Percentiles rank a stretch among this genome's conserved stretches.
Evolutionary conservation across 1,140 invertebrate genomes (phyloP).

Genomic region (Macrotrachela quadricornifera): DNA sequence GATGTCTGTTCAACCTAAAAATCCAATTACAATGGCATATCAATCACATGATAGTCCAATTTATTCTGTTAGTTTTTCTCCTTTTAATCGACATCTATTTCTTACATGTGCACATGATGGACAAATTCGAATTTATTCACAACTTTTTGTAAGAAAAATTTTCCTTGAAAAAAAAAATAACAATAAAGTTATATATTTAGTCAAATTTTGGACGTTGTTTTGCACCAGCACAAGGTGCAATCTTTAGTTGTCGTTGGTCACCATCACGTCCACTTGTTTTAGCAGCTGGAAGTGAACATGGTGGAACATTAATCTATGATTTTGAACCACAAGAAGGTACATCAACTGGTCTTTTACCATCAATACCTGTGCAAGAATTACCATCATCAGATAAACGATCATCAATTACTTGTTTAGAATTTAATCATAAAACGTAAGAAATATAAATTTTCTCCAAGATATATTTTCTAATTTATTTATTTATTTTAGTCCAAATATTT

Average conservation of each 20-base stretch:
- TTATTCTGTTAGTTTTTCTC: conserved; percentile 25
- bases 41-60: conserved; percentile 26
- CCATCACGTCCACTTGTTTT: conserved; percentile 21
- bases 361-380: not conserved
- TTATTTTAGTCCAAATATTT: conserved; percentile 14
- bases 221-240: conserved; percentile 24
- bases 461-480: too few relatives aligned
- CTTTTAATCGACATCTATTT: conserved; percentile 27
- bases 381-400: not conserved
- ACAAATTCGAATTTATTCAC: conserved; percentile 21
- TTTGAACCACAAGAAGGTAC: not conserved
- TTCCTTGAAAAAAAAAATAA: not conserved
- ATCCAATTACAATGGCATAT: conserved; percentile 25
- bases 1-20: conserved; percentile 19
- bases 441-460: too few relatives aligned
- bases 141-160: conserved; percentile 18
- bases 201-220: conserved; percentile 20
- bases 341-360: not conserved
- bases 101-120: conserved; percentile 23
- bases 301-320: conserved; percentile 23
- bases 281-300: conserved; percentile 20
- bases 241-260: conserved; percentile 24
- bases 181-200: conserved; percentile 10
- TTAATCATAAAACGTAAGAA: not conserved
- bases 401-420: not conserved